These are phyloP conservation scores for Aphidius ervi DNA, from an alignment of 1,140 invertebrate species.

Conservation along the genomic window DNA sequence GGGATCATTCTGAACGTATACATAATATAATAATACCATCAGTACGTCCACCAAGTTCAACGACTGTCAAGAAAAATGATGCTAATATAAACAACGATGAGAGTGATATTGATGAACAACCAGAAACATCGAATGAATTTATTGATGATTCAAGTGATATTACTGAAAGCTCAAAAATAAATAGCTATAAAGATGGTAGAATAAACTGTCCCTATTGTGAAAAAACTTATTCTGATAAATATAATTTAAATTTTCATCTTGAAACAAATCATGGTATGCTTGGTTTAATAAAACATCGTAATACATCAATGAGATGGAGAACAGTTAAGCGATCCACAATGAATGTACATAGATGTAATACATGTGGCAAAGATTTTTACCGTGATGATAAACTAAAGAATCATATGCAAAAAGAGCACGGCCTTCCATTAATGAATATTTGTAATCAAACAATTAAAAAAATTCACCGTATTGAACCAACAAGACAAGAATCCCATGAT, in stretches of 20 bases:
- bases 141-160: neutral
- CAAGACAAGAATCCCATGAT: neutral
- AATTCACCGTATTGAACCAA: neutral
- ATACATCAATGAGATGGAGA: neutral
- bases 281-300: no score
- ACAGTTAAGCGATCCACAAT: neutral
- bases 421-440: neutral
- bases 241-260: conserved; percentile 3
- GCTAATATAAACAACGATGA: neutral
- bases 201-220: neutral
- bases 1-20: conserved; percentile 33
- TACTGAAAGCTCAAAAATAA: no score
- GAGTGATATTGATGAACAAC: neutral
- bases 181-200: no score
- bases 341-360: conserved; percentile 11
- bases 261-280: neutral
- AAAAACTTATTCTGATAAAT: neutral
- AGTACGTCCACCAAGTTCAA: conserved; percentile 2
- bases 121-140: neutral
- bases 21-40: conserved; percentile 35
- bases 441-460: neutral
- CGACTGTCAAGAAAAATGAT: neutral
- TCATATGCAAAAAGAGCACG: neutral
- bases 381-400: neutral
- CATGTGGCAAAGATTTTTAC: conserved; percentile 16